These are phyloP conservation scores for Limanda limanda DNA, from an alignment of 2,113 vertebrate species.

Conservation along the genomic window DNA sequence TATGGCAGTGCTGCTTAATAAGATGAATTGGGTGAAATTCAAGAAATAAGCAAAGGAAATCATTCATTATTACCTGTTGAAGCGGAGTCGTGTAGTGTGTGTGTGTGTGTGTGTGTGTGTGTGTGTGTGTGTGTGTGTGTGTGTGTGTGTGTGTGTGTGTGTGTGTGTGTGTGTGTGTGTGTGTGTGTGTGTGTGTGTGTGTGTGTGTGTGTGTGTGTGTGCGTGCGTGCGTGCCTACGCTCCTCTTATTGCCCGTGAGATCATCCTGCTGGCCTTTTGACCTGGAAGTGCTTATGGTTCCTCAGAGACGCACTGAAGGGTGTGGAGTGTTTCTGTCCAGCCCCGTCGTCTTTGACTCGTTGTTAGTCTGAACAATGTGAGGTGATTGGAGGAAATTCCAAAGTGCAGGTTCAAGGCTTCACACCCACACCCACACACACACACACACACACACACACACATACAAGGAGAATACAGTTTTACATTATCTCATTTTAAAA, in stretches of 20 bases:
- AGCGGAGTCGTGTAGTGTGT: neutral
- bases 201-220: conserved; percentile 5
- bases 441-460: neutral
- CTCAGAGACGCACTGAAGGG: conserved; percentile 64
- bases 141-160: neutral
- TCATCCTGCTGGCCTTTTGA: conserved; percentile 55
- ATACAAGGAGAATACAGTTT: no score
- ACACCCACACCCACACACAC: conserved; percentile 13
- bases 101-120: neutral
- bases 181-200: no score
- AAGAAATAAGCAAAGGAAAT: neutral
- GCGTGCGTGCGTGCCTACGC: neutral
- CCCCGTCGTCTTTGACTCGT: conserved; percentile 41
- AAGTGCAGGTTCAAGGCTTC: conserved; percentile 49
- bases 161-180: neutral
- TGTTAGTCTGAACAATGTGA: conserved; percentile 65
- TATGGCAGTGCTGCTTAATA: neutral
- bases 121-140: neutral
- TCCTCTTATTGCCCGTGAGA: neutral
- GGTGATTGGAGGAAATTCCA: conserved; percentile 66
- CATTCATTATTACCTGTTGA: conserved; percentile 23
- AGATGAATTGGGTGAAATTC: neutral
- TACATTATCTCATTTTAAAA: no score
- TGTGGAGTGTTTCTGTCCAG: conserved; percentile 41
- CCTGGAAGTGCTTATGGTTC: conserved; percentile 61